Evolutionary conservation across 2,113 vertebrate species (phyloP), one percentile per base, ranked within the genome.

Genomic region (Podilymbus podiceps): DNA sequence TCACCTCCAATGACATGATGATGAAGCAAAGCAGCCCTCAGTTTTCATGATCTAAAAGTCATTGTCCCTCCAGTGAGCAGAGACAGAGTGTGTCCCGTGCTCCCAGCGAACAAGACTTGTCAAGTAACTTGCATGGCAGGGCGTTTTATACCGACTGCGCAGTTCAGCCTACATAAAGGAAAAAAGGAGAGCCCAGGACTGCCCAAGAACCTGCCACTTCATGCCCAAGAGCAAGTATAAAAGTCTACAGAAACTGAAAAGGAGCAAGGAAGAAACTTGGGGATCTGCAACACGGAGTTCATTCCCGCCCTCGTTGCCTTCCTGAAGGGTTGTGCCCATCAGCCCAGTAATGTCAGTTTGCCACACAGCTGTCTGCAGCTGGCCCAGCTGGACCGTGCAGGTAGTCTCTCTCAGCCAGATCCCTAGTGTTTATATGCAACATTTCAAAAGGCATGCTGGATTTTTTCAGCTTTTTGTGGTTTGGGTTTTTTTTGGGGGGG

Each of bases 11-110:
- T 14, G 28, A 86, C 93, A 80, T 14, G 6, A 86, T 23, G 59
- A 60, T 6, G 13, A 64, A 72, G 50, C 23, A 87, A 56, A 88
- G 24, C n/a, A 66, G 40, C 53, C 12, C 31, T 49, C 40, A 46
- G 33, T 52, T 91, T 84, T 47, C 20, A n/a, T 40, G 55, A 53
- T 47, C 46, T 83, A 87, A 80, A 50, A 73, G 18, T 40, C 5
- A 20, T 5, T 88, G 33, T 33, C 12, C 46, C 63, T 80, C 30
- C 56, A 72, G 80, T 46, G 27, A 91, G 74, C 62, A 82, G 49
- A 64, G 27, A 44, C 9, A 72, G 42, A 71, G 17, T 3, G 8
- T 1, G 18, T 31, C 1, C 27, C 15, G n/a, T 1, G 1, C 30
- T 79, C 42, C 58, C 58, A 71, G 4, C 1, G 3, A 84, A 38